Evolutionary conservation across 2,888 invertebrate genomes (phyloP).

Genomic region (Lasioglossum morio): DNA sequence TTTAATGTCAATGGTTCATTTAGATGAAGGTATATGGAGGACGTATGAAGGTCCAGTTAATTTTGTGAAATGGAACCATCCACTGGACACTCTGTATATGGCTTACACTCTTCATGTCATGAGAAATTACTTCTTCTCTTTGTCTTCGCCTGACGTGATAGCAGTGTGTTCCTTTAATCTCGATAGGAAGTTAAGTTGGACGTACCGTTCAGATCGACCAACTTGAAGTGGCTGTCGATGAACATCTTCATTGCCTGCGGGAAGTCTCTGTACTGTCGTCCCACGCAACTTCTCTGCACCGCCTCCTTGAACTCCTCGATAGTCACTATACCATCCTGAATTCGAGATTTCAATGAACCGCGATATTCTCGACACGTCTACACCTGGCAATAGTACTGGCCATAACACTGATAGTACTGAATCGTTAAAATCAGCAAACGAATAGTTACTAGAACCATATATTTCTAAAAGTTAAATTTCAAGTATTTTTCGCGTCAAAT

Average conservation of each 20-base stretch:
- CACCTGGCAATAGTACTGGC: not conserved
- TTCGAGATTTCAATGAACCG: slow-evolving; percentile 53
- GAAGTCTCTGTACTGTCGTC: slow-evolving; percentile 91
- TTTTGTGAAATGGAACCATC: too few species aligned
- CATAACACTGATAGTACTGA: not conserved
- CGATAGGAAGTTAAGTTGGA: not conserved
- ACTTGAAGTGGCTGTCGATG: slow-evolving; percentile 93
- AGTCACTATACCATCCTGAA: slow-evolving; percentile 92
- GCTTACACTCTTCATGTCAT: not conserved
- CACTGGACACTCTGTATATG: not conserved
- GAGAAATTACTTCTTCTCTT: too few species aligned
- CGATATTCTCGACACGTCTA: not conserved
- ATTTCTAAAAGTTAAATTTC: not conserved
- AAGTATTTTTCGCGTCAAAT: not conserved
- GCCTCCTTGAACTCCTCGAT: slow-evolving; percentile 93
- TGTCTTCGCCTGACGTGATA: too few species aligned
- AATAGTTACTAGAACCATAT: not conserved
- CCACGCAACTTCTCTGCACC: slow-evolving; percentile 92
- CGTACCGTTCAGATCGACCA: slow-evolving; percentile 90
- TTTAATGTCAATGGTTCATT: too few species aligned
- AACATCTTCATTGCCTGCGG: slow-evolving; percentile 95
- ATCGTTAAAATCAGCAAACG: not conserved
- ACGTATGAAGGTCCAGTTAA: too few species aligned
- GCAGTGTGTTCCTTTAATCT: too few species aligned
- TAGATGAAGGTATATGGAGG: too few species aligned